phyloP scores from a whole-genome alignment of 2,797 vertebrate genomes.

The Poecilia picta region DNA sequence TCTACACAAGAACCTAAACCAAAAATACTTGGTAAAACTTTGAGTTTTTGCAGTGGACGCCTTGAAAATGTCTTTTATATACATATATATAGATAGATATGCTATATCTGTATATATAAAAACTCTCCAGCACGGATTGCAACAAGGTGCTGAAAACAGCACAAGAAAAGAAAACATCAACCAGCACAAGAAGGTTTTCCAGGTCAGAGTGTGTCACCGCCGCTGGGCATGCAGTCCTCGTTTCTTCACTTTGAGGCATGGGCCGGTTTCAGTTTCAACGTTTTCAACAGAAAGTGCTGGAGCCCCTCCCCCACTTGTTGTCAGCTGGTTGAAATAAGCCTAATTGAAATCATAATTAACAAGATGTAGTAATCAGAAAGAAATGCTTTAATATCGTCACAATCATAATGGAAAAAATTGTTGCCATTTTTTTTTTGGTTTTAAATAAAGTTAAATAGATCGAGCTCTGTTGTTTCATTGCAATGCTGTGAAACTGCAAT shows the following conservation, averaged over 20 bases:
- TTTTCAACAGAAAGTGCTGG: neutral
- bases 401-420: neutral
- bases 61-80: slow-evolving; percentile 28
- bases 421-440: neutral
- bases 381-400: neutral
- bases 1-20: too few species aligned
- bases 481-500: neutral
- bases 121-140: slow-evolving; percentile 43
- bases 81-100: neutral
- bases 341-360: neutral
- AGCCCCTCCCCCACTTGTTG: neutral
- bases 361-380: neutral
- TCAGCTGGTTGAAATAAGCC: neutral
- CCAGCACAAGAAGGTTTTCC: slow-evolving; percentile 40
- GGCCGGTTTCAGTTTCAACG: neutral
- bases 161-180: slow-evolving; percentile 11
- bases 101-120: neutral
- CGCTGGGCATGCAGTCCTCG: slow-evolving; percentile 39
- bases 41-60: slow-evolving; percentile 11
- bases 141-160: slow-evolving; percentile 60
- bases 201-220: slow-evolving; percentile 29
- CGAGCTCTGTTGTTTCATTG: neutral
- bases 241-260: slow-evolving; percentile 19
- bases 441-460: neutral
- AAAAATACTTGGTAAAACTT: too few species aligned